Base-by-base conservation (phyloP, 2,797 vertebrate genomes). In the Brachyalestes nurse region DNA sequence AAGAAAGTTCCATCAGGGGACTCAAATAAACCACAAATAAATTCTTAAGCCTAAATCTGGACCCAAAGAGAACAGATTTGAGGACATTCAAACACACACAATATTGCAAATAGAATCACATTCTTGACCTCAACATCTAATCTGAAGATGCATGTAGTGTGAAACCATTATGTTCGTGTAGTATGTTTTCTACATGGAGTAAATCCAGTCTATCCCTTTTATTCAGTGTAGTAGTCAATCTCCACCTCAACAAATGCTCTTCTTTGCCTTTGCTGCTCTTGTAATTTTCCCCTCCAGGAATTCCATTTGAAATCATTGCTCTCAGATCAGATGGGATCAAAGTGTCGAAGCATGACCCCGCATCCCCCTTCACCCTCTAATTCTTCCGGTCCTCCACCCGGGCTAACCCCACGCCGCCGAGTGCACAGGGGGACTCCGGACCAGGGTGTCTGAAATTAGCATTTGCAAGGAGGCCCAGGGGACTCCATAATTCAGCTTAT, bases 401-500 rank as follows among this genome's bases (percentile, higher is more conserved):
- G 38, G 47, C 47, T 73, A 66, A 81, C 81, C 67, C 73, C 28
- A 23, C 53, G 23, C 69, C 78, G 77, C 61, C 8, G 61, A 67
- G 72, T 79, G 70, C 25, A 58, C 38, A 69, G 45, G 74, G 75
- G 81, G 73, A 77, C 78, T 74, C 71, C 34, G 42, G 57, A 82
- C 57, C 64, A 34, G 19, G 28, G 61, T 66, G 70, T 66, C 70
- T 80, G 80, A 90, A 86, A 90, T 90, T 90, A 70, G 81, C 88
- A 91, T 92, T 89, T 83, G 82, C 78, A 80, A 86, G 78, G 82
- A 79, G 66, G 53, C 84, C 80, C 62, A n/a, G 82, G 75, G 82
- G 85, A 90, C 88, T 89, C 88, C 86, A 90, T 93, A 92, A 91
- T 92, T 93, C 90, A 89, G 86, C 78, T 87, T 85, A 88, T 93